These are phyloP conservation scores for Ophion costatus DNA, from an alignment of 2,888 invertebrate species.

Conservation along the genomic window DNA sequence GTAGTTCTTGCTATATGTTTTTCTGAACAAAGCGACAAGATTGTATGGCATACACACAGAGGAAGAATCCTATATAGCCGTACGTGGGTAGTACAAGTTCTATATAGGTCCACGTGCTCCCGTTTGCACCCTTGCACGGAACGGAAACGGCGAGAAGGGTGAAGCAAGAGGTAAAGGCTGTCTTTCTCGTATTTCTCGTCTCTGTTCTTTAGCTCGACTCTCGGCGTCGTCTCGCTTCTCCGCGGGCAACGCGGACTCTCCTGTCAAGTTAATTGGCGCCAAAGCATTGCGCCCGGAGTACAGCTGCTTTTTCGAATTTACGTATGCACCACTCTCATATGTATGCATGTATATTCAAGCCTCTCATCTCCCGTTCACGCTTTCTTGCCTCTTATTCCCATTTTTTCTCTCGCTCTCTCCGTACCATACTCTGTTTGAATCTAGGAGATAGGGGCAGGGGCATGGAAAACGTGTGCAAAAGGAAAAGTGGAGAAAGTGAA, in stretches of 20 bases:
- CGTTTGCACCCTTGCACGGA: constrained; percentile 29
- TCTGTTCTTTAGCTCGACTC: constrained; percentile 50
- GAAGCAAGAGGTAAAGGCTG: constrained; percentile 2
- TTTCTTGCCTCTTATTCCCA: constrained; percentile 54
- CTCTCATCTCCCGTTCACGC: constrained; percentile 50
- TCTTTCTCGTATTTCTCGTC: constrained; percentile 53
- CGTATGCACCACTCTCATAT: constrained; percentile 25
- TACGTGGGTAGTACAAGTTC: constrained; percentile 43
- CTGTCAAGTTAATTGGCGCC: constrained; percentile 67
- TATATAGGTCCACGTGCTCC: constrained; percentile 43
- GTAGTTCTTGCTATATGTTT: constrained; percentile 46
- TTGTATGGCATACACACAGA: constrained; percentile 34
- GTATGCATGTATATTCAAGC: constrained; percentile 13
- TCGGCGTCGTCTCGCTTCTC: constrained; percentile 55
- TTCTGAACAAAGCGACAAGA: constrained; percentile 60
- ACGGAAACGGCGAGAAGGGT: not conserved
- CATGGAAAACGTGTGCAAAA: constrained; percentile 14
- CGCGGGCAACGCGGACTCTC: constrained; percentile 54
- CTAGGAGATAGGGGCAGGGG: not conserved
- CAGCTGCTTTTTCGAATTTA: constrained; percentile 55
- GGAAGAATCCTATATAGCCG: constrained; percentile 41
- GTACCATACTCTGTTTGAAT: constrained; percentile 45
- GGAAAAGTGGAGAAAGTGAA: constrained; percentile 58
- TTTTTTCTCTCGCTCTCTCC: constrained; percentile 12
- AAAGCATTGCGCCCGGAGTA: constrained; percentile 66